Evolutionary conservation across 2,113 vertebrate species (phyloP).

Genomic region (Xyliphius kryptos): DNA sequence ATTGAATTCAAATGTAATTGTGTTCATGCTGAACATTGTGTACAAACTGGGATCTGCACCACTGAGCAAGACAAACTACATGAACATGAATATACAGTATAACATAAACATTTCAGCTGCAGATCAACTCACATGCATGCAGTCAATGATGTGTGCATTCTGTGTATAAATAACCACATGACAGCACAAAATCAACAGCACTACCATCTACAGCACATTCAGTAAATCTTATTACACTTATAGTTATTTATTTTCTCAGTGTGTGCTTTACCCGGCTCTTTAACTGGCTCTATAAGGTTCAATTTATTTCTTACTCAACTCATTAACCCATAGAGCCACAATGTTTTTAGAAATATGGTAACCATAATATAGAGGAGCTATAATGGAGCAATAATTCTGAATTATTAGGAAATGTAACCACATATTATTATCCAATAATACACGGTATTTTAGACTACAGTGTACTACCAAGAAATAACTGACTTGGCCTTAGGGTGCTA

Average conservation of each 20-base stretch:
- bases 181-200: conserved; percentile 2
- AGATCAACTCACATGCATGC: no score
- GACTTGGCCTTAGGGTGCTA: conserved; percentile 41
- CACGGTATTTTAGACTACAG: no score
- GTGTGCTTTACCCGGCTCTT: conserved; percentile 19
- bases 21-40: no score
- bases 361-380: conserved; percentile 33
- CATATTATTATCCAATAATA: conserved; percentile 35
- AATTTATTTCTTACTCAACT: conserved; percentile 34
- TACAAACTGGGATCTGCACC: no score
- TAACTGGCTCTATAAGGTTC: conserved; percentile 17
- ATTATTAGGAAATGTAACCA: conserved; percentile 40
- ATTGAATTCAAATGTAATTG: not conserved
- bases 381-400: conserved; percentile 52
- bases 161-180: conserved; percentile 21
- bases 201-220: conserved; percentile 3
- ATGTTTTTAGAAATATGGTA: conserved; percentile 24
- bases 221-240: conserved; percentile 19
- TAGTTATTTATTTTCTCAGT: conserved; percentile 14
- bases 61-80: conserved; percentile 7
- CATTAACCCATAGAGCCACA: conserved; percentile 29
- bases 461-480: conserved; percentile 36
- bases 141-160: conserved; percentile 20
- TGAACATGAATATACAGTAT: no score
- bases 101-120: no score